Evolutionary conservation across 2,797 vertebrate genomes (phyloP).

Genomic region (Chelon auratus): DNA sequence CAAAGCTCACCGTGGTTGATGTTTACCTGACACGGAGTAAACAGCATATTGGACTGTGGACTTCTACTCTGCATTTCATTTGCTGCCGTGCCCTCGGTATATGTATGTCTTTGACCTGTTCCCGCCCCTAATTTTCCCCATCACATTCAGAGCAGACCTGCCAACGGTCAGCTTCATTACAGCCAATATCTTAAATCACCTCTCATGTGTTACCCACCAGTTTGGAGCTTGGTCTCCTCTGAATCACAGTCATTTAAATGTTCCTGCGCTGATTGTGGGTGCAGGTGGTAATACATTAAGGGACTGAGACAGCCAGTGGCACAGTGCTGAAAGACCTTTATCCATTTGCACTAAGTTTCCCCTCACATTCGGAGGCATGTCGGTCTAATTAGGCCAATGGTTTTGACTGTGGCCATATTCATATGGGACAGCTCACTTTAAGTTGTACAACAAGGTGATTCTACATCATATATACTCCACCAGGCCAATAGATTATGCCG

Average conservation of each 20-base stretch:
- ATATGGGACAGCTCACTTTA: constrained; percentile 85
- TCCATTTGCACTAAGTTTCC: constrained; percentile 86
- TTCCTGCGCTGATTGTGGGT: constrained; percentile 85
- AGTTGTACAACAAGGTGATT: constrained; percentile 83
- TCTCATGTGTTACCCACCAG: constrained; percentile 80
- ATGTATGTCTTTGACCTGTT: constrained; percentile 80
- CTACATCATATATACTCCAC: constrained; percentile 76
- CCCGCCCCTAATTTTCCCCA: constrained; percentile 85
- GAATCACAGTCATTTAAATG: constrained; percentile 88
- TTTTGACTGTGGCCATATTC: constrained; percentile 85
- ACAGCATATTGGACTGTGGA: constrained; percentile 75
- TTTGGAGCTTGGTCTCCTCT: constrained; percentile 81
- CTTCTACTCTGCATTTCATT: constrained; percentile 83
- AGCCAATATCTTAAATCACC: constrained; percentile 89
- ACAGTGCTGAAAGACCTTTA: constrained; percentile 84
- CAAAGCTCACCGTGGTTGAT: constrained; percentile 66
- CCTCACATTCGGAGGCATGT: constrained; percentile 86
- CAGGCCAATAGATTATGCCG: constrained; percentile 81
- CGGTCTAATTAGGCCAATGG: constrained; percentile 84
- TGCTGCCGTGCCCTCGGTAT: constrained; percentile 74
- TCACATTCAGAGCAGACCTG: constrained; percentile 87
- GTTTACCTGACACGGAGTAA: constrained; percentile 84
- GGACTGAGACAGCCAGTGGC: constrained; percentile 84
- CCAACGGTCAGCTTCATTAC: constrained; percentile 88
- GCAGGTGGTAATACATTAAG: constrained; percentile 90